Conservation (phyloP, 2,888 invertebrate genomes). For the Xanthia icteritia region DNA sequence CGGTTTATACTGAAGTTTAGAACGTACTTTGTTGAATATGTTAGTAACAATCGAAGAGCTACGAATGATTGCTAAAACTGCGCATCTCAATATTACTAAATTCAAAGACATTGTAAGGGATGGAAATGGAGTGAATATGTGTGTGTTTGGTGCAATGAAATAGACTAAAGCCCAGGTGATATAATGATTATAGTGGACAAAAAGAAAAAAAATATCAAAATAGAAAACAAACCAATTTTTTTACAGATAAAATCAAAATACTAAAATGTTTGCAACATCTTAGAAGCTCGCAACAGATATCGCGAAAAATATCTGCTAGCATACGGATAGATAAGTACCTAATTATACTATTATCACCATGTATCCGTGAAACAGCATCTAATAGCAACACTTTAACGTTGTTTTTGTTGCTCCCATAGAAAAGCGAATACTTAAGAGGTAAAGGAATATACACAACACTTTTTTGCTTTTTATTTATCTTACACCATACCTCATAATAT, state of each 20-base stretch:
- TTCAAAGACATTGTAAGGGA: no score
- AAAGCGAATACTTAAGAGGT: not conserved
- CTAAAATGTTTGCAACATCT: no score
- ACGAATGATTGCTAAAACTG: not conserved
- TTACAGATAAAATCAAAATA: no score
- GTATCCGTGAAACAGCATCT: slow-evolving; percentile 26
- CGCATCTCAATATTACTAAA: no score
- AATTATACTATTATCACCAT: slow-evolving; percentile 4
- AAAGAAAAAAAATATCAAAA: no score
- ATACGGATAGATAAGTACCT: not conserved
- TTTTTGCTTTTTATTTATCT: no score
- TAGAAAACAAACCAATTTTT: no score
- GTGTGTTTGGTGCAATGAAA: no score
- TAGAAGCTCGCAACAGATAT: not conserved
- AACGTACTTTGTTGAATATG: not conserved
- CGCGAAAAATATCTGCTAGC: not conserved
- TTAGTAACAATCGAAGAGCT: not conserved
- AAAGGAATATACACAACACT: not conserved
- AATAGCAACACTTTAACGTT: slow-evolving; percentile 49
- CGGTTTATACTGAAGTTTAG: not conserved
- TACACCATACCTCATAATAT: not conserved
- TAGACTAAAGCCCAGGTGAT: no score
- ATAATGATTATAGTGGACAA: no score
- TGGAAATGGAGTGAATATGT: no score
- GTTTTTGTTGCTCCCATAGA: slow-evolving; percentile 19